Evolutionary conservation across 2,113 vertebrate species (phyloP).

Genomic region (Xenus cinereus): DNA sequence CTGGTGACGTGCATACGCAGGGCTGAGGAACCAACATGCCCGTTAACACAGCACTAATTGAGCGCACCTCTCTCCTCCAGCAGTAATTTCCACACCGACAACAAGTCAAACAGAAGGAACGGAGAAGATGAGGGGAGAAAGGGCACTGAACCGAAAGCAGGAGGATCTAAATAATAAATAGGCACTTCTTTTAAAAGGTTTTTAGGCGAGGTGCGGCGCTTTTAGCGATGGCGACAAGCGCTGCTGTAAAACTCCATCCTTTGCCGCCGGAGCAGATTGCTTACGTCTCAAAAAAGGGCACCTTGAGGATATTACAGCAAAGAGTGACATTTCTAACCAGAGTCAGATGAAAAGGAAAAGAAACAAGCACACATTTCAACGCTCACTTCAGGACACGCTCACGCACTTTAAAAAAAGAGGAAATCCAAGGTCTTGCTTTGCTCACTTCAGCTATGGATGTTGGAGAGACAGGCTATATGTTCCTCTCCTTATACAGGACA

Average conservation of each 20-base stretch:
- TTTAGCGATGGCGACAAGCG: neutral
- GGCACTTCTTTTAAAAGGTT: neutral
- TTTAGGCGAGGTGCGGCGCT: neutral
- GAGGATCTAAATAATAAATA: conserved; percentile 14
- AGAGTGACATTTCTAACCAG: neutral
- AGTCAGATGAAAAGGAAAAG: neutral
- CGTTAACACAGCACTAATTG: neutral
- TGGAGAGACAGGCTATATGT: neutral
- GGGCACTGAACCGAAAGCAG: neutral
- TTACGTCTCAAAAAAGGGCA: neutral
- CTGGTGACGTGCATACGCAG: neutral
- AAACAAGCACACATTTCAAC: neutral
- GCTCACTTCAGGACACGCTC: neutral
- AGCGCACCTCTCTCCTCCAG: neutral
- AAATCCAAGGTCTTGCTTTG: neutral
- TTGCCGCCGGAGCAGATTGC: neutral
- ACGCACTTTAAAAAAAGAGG: neutral
- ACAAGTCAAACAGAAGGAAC: neutral
- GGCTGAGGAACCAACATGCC: neutral
- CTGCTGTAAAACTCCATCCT: neutral
- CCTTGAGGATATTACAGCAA: neutral
- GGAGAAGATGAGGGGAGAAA: neutral
- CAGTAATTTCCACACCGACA: neutral
- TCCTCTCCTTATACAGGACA: neutral
- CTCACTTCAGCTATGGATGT: neutral